Base-by-base conservation (phyloP, 2,888 invertebrate genomes). In the Uloborus plumipes region DNA sequence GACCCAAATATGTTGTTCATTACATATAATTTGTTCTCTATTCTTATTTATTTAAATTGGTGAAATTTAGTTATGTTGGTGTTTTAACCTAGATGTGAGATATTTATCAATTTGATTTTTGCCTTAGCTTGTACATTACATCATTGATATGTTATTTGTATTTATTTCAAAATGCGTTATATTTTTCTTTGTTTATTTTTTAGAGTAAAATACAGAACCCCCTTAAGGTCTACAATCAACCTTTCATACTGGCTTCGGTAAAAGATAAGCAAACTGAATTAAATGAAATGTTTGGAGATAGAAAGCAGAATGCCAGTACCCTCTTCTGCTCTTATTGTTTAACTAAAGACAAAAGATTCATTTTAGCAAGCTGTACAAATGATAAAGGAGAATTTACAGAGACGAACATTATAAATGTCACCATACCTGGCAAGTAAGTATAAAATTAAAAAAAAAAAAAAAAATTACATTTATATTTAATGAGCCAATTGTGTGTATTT, bases 291-390 rank as follows among this genome's bases (percentile, higher is more conserved):
- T 88, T 89, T 84, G 89, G 88, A 15, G 89, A 89, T 65, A 87
- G 88, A 67, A 85, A 86, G 20, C 88, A 89, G 74, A 88, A 88
- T 75, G 94, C 94, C 87, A 93, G 94, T 73, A 70, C 97, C 85
- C 92, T 99, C 88, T 98, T 96, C 90, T 93, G 98, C 87, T 94
- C 96, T 85, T 99, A 99, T 91, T 99, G 99, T 90, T 92, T 99
- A 84, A 96, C 97, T 73, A 98, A 98, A 90, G 98, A 99, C 91
- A 98, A 98, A 90, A 93, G 95, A 86, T 98, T 95, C 94, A 91
- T 99, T 87, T 91, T 99, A 86, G 98, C 97, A 9, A 94, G 96
- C 4, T 96, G 95, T 65, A 98, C 96, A 0, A 99, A 99, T 89
- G 96, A 97, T 87, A 92, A 95, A 76, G 99, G 99, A 51, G 97